These are phyloP conservation scores for Protaetia brevitarsis DNA, from an alignment of 1,140 invertebrate species.

Conservation along the genomic window DNA sequence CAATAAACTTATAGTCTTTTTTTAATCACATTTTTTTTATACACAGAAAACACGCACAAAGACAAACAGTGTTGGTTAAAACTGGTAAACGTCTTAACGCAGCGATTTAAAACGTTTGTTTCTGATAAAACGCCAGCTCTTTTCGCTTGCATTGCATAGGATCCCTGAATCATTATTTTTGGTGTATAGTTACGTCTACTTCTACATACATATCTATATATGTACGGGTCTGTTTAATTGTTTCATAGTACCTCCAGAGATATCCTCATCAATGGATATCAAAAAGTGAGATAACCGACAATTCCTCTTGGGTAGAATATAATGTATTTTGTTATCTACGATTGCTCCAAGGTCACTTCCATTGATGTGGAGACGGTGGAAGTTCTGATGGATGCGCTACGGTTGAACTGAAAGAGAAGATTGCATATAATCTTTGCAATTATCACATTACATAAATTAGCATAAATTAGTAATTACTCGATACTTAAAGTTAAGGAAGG, in stretches of 20 bases:
- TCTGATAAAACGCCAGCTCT: not conserved
- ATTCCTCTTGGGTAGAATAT: conserved; percentile 21
- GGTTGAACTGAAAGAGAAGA: conserved; percentile 76
- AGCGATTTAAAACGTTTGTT: conserved; percentile 37
- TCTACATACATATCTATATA: conserved; percentile 19
- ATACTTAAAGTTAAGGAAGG: too few relatives aligned
- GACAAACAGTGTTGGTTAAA: not conserved
- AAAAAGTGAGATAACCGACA: conserved; percentile 27
- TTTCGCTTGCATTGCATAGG: conserved; percentile 44
- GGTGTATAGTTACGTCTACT: conserved; percentile 38
- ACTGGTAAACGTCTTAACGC: conserved; percentile 23
- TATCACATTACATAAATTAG: not conserved
- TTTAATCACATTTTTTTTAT: conserved; percentile 15
- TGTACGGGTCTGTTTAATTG: not conserved
- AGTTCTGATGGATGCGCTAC: conserved; percentile 96
- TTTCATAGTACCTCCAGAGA: not conserved
- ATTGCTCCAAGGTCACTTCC: conserved; percentile 72
- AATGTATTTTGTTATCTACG: conserved; percentile 39
- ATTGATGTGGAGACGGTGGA: conserved; percentile 94
- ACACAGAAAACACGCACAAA: conserved; percentile 14
- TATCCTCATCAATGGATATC: conserved; percentile 24
- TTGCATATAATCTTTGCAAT: not conserved
- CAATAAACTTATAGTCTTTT: not conserved
- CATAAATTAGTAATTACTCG: not conserved
- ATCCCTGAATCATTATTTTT: conserved; percentile 47